These are phyloP conservation scores for Tenthredo distinguenda DNA, from an alignment of 2,888 invertebrate genomes.

Conservation along the genomic window DNA sequence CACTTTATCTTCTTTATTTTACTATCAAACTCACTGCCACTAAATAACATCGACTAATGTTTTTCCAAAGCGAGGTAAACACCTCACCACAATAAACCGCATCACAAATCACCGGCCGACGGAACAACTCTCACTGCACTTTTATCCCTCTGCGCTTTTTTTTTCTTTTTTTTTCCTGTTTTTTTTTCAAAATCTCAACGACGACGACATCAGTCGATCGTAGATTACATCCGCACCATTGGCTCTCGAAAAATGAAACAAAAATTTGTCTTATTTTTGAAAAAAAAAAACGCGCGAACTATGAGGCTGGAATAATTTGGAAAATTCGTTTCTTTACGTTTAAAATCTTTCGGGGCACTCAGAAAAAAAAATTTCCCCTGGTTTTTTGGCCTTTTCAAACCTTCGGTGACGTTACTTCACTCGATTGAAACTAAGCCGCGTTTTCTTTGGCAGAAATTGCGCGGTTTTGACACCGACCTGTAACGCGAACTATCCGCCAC, in stretches of 20 bases:
- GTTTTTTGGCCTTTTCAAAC: not conserved
- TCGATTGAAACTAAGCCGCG: not conserved
- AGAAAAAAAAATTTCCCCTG: not conserved
- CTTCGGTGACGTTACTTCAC: not conserved
- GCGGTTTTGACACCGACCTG: not conserved
- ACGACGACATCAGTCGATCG: not conserved
- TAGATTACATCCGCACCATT: not conserved
- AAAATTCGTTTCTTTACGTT: not conserved
- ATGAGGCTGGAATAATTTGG: not conserved
- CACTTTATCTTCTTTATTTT: not conserved
- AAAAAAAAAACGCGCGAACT: not conserved
- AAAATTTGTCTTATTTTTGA: not conserved
- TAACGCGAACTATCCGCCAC: slow-evolving; percentile 37
- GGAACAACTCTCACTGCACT: slow-evolving; percentile 17
- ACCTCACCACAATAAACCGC: slow-evolving; percentile 1
- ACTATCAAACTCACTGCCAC: not conserved
- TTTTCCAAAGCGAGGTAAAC: not conserved
- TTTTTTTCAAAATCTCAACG: not conserved
- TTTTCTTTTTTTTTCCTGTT: not conserved
- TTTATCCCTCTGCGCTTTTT: not conserved
- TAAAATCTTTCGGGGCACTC: not conserved
- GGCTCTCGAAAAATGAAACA: not conserved
- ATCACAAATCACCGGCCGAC: slow-evolving; percentile 32
- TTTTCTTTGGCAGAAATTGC: not conserved
- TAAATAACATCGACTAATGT: not conserved